Base-by-base conservation (phyloP, 2,797 vertebrate species). In the Gorsachius magnificus region DNA sequence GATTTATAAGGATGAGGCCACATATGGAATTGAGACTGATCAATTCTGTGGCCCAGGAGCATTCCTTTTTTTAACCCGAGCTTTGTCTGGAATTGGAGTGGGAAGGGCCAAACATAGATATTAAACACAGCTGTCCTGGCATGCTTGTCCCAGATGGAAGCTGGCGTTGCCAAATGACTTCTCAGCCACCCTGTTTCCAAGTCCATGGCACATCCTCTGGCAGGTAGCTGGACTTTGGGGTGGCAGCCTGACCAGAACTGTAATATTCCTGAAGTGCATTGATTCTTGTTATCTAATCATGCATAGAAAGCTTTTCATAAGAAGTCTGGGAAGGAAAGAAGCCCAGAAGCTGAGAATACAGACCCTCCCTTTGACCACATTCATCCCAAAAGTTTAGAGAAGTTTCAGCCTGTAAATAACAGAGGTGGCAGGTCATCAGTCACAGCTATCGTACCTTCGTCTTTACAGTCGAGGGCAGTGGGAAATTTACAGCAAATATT, bases 101-200 rank as follows among this genome's bases (percentile, higher is more conserved):
- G 53, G 66, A 89, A 81, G 36, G 70, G 58, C 48, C 89, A 51
- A 83, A 54, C 0, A 1, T 56, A 76, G 48, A 51, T 71, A 76
- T 72, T 76, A 57, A 91, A 66, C 25, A 45, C 89, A 83, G 74
- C 80, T 94, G 89, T 81, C 83, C 71, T 78, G 87, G 87, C 77
- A 29, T 9, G 17, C 33, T 51, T 31, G 10, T 53, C 58, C 48
- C 53, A 46, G 13, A 51, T 71, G 89, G 70, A 76, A 80, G 41
- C 16, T 38, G 21, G 11, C 38, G 24, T 35, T 71, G 89, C 89
- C 85, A 85, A 81, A 57, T 33, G 66, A 46, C 29, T 81, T 61
- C 58, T 61, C n/a, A 76, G 29, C 33, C 58, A 61, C n/a, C 19
- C 43, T 36, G 9, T 41, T 91, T 76, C 64, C 64, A 88, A 91